Percentiles rank a stretch among this genome's conserved stretches.
Conservation (phyloP, 2,888 invertebrate genomes). For the Drosophila suboccidentalis region DNA sequence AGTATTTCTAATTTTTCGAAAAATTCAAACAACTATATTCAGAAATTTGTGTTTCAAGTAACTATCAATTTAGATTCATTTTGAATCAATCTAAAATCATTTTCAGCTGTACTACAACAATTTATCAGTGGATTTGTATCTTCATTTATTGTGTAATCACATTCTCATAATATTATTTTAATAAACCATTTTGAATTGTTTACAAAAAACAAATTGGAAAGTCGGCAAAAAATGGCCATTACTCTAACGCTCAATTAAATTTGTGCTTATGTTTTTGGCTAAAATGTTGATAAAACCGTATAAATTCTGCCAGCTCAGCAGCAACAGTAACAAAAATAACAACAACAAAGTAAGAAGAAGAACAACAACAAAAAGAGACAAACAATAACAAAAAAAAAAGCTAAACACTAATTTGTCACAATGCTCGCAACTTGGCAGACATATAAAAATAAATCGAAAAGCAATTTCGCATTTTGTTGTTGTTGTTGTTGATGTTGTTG, state of each 20-base stretch:
- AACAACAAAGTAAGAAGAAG: constrained; percentile 9
- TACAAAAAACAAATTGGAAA: not conserved
- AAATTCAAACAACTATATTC: too few species aligned
- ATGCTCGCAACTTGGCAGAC: constrained; percentile 73
- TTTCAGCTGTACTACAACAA: not conserved
- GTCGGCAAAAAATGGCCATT: not conserved
- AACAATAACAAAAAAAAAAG: constrained; percentile 30
- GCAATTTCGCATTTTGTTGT: constrained; percentile 67
- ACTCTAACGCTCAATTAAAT: constrained; percentile 18
- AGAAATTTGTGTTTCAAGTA: too few species aligned
- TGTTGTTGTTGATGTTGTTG: constrained; percentile 20
- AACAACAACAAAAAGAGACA: constrained; percentile 20
- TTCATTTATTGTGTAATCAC: not conserved
- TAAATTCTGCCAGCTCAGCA: constrained; percentile 47
- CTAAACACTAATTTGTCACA: constrained; percentile 77
- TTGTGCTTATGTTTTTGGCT: constrained; percentile 16
- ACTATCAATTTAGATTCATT: too few species aligned
- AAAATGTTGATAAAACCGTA: constrained; percentile 36
- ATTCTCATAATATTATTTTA: not conserved
- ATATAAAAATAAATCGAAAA: constrained; percentile 79
- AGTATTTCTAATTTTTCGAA: too few species aligned
- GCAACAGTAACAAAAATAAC: constrained; percentile 16
- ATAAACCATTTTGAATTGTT: not conserved
- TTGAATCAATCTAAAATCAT: not conserved
- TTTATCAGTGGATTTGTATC: not conserved